These are phyloP conservation scores for Tachyglossus aculeatus DNA, from an alignment of 2,797 vertebrate species.

Conservation along the genomic window DNA sequence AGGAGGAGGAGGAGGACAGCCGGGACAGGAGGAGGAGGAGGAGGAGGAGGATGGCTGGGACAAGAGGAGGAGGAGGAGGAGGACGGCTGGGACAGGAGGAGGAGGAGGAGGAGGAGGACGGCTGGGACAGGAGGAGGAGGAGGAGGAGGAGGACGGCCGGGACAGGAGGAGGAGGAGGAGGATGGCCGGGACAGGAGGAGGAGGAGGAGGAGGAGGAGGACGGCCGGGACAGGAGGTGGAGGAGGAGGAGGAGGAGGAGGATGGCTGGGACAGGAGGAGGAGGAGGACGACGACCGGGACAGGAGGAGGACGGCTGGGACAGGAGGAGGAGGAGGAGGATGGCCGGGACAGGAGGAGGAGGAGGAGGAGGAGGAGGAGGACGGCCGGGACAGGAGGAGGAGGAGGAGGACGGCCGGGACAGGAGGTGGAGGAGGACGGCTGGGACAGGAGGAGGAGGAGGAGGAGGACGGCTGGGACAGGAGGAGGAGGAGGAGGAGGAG, in stretches of 20 bases:
- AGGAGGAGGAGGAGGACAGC: neutral
- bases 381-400: neutral
- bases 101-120: neutral
- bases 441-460: no score
- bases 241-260: no score
- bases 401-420: neutral
- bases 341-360: no score
- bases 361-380: neutral
- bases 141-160: neutral
- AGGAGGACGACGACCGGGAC: neutral
- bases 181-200: neutral
- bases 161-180: no score
- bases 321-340: no score
- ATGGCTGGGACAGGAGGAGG: neutral
- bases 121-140: no score
- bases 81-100: neutral
- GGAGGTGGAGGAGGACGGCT: no score
- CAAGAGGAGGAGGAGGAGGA: no score
- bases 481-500: neutral
- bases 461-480: no score
- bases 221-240: no score
- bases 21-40: no score
- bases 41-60: neutral
- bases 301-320: no score
- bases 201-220: neutral